Conservation (phyloP, 1,140 invertebrate genomes). For the Drosophila baimaii region DNA sequence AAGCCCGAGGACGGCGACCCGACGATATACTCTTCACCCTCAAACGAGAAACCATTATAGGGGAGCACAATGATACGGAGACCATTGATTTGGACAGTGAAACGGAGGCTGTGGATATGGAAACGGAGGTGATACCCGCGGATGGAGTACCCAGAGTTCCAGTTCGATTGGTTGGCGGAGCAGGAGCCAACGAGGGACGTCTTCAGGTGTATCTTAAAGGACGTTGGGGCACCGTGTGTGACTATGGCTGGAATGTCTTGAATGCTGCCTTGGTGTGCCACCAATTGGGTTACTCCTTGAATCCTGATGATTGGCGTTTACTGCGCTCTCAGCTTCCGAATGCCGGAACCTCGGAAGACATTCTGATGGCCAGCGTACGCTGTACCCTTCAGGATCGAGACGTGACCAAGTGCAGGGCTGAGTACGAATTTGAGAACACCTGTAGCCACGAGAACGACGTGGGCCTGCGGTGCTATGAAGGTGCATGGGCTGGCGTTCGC, state of each 20-base stretch:
- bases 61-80: conserved; percentile 86
- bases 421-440: conserved; percentile 94
- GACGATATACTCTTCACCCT: conserved; percentile 91
- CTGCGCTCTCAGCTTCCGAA: conserved; percentile 91
- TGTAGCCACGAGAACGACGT: conserved; percentile 95
- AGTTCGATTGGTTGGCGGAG: conserved; percentile 91
- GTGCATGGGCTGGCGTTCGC: conserved; percentile 96
- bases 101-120: conserved; percentile 84
- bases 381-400: conserved; percentile 97
- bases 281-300: conserved; percentile 96
- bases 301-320: conserved; percentile 96
- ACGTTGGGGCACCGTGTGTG: conserved; percentile 98
- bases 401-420: conserved; percentile 93
- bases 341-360: conserved; percentile 90
- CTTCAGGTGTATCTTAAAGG: conserved; percentile 92
- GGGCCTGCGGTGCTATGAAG: conserved; percentile 94
- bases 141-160: conserved; percentile 87
- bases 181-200: conserved; percentile 90
- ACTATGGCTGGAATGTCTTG: conserved; percentile 96
- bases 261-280: conserved; percentile 97
- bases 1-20: conserved; percentile 91
- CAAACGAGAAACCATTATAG: conserved; percentile 88
- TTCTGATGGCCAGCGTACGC: conserved; percentile 93
- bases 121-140: conserved; percentile 85
- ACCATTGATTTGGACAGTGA: conserved; percentile 79